A percentile compares a stretch with the other conserved stretches of the same genome.
Evolutionary conservation across 2,113 vertebrate genomes (phyloP).

Genomic region (Gymnobelideus leadbeateri): DNA sequence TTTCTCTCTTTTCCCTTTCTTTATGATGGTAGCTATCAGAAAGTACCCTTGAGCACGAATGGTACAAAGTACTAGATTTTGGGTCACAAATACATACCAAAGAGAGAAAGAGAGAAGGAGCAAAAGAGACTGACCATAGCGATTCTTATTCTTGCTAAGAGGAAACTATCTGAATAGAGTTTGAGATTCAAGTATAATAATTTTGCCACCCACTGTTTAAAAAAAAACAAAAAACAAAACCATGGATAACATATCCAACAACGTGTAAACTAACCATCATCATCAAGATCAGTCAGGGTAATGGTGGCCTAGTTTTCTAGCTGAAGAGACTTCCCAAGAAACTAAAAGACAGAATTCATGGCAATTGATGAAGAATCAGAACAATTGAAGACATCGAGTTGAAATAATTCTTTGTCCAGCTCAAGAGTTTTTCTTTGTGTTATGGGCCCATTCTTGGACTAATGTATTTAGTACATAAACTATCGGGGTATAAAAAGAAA

Average conservation of each 20-base stretch:
- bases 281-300: neutral
- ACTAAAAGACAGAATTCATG: neutral
- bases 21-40: neutral
- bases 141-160: neutral
- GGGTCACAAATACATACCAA: neutral
- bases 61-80: neutral
- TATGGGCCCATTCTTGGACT: neutral
- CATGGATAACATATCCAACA: neutral
- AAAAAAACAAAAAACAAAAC: neutral
- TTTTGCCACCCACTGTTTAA: neutral
- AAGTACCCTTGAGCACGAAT: neutral
- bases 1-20: neutral
- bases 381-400: neutral
- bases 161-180: neutral
- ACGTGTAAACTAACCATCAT: neutral
- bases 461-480: neutral
- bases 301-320: neutral
- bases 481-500: neutral
- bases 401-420: neutral
- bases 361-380: neutral
- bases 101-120: neutral
- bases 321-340: constrained; percentile 18
- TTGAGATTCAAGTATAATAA: neutral
- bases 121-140: neutral
- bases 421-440: neutral